A percentile compares a stretch with the other conserved stretches of the same genome.
Conservation (phyloP, 2,113 vertebrate species). For the Paraplagusia blochii region DNA sequence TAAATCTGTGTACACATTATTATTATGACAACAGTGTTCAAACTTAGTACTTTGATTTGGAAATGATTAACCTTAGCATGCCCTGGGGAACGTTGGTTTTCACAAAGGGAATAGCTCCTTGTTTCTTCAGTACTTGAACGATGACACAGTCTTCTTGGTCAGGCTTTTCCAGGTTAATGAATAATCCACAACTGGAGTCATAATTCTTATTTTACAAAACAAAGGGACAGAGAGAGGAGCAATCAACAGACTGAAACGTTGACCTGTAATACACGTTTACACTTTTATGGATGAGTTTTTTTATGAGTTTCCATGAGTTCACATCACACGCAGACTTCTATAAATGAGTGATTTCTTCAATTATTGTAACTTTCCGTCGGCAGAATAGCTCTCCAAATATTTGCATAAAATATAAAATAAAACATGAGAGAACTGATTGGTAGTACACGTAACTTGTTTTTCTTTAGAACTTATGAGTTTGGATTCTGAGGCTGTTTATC, state of each 20-base stretch:
- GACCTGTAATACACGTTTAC: neutral
- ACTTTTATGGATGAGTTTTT: no score
- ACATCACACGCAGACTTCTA: no score
- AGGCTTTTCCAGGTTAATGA: slow-evolving; percentile 73
- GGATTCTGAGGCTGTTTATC: no score
- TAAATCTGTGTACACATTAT: neutral
- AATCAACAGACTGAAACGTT: neutral
- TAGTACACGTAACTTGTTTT: no score
- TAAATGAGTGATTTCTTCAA: no score
- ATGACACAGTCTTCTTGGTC: slow-evolving; percentile 78
- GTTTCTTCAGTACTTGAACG: slow-evolving; percentile 86
- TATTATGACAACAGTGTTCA: neutral
- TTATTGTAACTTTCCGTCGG: no score
- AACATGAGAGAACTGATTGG: no score
- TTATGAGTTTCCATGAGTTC: no score
- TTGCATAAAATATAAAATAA: no score
- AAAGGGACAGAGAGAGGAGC: neutral
- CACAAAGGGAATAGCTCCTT: slow-evolving; percentile 91
- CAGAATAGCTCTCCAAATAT: no score
- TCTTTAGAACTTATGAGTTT: no score
- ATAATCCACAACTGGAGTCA: slow-evolving; percentile 79
- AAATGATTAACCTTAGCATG: slow-evolving; percentile 78
- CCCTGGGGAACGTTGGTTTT: slow-evolving; percentile 91
- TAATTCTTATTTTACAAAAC: slow-evolving; percentile 71
- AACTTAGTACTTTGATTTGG: no score